Base-by-base conservation (phyloP, 2,113 vertebrate genomes). In the Atherinomorus stipes region DNA sequence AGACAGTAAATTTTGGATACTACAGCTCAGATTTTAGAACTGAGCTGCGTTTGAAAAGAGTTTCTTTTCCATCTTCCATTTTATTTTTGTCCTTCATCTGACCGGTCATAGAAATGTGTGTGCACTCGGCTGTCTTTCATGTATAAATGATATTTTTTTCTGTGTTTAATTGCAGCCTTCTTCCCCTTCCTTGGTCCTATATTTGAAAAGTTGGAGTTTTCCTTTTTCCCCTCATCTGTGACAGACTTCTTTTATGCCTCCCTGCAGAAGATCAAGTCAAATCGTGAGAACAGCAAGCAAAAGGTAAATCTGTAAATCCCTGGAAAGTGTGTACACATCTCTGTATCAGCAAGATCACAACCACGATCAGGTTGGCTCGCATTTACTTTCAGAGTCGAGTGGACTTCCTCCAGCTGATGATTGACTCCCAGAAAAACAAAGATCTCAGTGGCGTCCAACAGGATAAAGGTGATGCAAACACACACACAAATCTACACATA, bases 401-500 rank as follows among this genome's bases (percentile, higher is more conserved):
- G 68, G 96, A 96, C 82, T 95, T 96, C 74, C 85, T 96, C 26
- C 93, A 95, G 53, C 83, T 96, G 50, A 96, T 96, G 95, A 76
- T 95, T 16, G 93, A 95, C 64, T 94, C 94, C 0, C 94, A 95
- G 7, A 87, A 89, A 23, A 53, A 59, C 25, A 77, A 63, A 10
- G 47, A 73, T 11, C 12, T 63, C 67, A 75, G 54, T 26, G 71
- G 51, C 6, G 62, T 10, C 0, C 78, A 80, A 8, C 58, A 67
- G 4, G 22, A 52, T 7, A 93, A 93, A 92, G 91, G 93, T 94
- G 50, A 61, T 4, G 18, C 38, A 50, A 12, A 64, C 28, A 22
- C 18, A 28, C 7, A 18, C 34, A 52, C n/a, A 72, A 4, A 40
- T 21, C n/a, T 19, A 18, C 50, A 70, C 7, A 38, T 51, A 53